Conservation (phyloP, 2,113 vertebrate species). For the Lophius piscatorius region DNA sequence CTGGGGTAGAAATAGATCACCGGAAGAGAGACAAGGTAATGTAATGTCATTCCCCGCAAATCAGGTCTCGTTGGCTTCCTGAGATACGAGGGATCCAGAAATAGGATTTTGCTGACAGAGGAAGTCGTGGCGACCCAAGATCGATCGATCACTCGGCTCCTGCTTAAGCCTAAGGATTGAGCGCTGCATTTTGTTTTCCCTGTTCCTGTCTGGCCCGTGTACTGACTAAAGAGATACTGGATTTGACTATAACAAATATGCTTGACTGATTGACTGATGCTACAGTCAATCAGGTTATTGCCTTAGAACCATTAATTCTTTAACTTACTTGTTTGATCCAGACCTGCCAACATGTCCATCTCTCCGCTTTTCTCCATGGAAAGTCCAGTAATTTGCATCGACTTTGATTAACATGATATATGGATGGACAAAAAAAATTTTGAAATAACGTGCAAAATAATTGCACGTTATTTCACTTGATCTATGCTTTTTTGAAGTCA, state of each 20-base stretch:
- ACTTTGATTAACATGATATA: no score
- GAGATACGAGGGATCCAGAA: slow-evolving; percentile 65
- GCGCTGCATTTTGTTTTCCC: slow-evolving; percentile 60
- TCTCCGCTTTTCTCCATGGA: no score
- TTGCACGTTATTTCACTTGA: no score
- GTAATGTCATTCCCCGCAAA: slow-evolving; percentile 65
- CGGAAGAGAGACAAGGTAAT: slow-evolving; percentile 51
- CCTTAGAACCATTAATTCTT: no score
- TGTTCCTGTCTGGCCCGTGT: slow-evolving; percentile 38
- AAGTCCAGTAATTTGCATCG: no score
- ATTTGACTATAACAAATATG: slow-evolving; percentile 38
- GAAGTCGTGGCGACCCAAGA: slow-evolving; percentile 73
- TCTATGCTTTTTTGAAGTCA: no score
- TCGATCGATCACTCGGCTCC: slow-evolving; percentile 61
- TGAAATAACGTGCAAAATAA: no score
- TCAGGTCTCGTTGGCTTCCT: slow-evolving; percentile 72
- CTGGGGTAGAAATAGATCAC: slow-evolving; percentile 62
- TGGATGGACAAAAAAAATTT: no score
- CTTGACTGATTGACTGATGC: no score
- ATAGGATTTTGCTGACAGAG: slow-evolving; percentile 81
- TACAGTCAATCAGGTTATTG: no score
- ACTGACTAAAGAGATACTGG: slow-evolving; percentile 26
- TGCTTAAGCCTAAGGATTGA: slow-evolving; percentile 53
- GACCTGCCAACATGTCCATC: no score
- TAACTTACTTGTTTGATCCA: no score